Conservation (phyloP, 2,888 invertebrate species). For the Cephus pulcher region DNA sequence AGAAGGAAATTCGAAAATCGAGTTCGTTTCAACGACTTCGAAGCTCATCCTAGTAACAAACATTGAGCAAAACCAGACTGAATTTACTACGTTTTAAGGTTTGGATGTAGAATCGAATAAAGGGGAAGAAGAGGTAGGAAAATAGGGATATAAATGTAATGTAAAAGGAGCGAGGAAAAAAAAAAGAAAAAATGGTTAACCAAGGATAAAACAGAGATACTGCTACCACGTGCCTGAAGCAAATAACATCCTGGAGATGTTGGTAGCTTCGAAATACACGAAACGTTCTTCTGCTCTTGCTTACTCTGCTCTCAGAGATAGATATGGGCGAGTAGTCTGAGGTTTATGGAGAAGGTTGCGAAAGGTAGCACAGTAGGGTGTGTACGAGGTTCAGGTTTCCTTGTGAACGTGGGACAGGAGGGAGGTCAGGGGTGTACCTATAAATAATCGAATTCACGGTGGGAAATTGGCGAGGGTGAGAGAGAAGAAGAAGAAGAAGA, state of each 20-base stretch:
- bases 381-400: background rate
- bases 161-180: background rate
- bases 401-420: constrained; percentile 12
- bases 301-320: constrained; percentile 33
- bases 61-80: background rate
- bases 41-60: background rate
- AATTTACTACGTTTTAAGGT: background rate
- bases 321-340: constrained; percentile 12
- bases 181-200: background rate
- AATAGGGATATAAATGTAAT: background rate
- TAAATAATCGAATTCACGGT: constrained; percentile 60
- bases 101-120: background rate
- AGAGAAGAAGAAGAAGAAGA: constrained; percentile 18
- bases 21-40: background rate
- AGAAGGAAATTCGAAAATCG: background rate
- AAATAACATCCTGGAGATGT: background rate
- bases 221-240: background rate
- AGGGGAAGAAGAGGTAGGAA: background rate
- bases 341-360: constrained; percentile 2
- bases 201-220: background rate
- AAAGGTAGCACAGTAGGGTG: background rate
- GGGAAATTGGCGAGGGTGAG: constrained; percentile 52
- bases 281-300: constrained; percentile 35
- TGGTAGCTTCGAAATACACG: constrained; percentile 30
- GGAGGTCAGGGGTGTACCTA: constrained; percentile 39